Evolutionary conservation across 2,797 vertebrate species (phyloP).

Genomic region (Carcharodon carcharias): DNA sequence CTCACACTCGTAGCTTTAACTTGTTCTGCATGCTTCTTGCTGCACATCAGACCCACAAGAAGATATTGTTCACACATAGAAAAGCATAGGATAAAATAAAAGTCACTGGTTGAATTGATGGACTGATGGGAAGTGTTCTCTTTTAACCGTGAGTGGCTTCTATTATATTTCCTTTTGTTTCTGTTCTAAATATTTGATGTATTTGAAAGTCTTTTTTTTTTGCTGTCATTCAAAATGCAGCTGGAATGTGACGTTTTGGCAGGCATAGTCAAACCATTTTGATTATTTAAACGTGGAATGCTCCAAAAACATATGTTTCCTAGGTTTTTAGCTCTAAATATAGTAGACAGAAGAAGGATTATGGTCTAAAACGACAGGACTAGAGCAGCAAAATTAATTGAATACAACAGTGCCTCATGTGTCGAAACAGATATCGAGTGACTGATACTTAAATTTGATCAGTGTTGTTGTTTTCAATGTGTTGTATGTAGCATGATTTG

Average conservation of each 20-base stretch:
- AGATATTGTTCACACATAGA: neutral
- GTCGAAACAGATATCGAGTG: neutral
- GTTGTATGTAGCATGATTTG: neutral
- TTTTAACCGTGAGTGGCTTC: slow-evolving; percentile 36
- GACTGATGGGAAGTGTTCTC: neutral
- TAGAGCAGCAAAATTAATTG: neutral
- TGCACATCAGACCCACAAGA: neutral
- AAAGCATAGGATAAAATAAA: neutral
- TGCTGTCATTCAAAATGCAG: slow-evolving; percentile 16
- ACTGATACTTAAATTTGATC: neutral
- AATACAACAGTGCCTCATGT: neutral
- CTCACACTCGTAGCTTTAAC: slow-evolving; percentile 33
- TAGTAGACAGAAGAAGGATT: neutral
- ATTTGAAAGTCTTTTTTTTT: slow-evolving; percentile 19
- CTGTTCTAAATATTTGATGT: neutral
- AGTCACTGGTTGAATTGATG: neutral
- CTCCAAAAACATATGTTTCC: neutral
- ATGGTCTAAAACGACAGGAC: neutral
- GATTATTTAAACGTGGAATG: neutral
- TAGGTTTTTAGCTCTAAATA: neutral
- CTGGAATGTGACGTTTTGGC: slow-evolving; percentile 31
- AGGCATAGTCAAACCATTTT: neutral
- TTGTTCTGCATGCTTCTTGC: slow-evolving; percentile 18
- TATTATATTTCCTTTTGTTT: neutral
- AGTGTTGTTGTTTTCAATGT: neutral